Evolutionary conservation across 1,140 invertebrate species (phyloP), one percentile per base, ranked within the genome.

Genomic region (Drosophila obscura): DNA sequence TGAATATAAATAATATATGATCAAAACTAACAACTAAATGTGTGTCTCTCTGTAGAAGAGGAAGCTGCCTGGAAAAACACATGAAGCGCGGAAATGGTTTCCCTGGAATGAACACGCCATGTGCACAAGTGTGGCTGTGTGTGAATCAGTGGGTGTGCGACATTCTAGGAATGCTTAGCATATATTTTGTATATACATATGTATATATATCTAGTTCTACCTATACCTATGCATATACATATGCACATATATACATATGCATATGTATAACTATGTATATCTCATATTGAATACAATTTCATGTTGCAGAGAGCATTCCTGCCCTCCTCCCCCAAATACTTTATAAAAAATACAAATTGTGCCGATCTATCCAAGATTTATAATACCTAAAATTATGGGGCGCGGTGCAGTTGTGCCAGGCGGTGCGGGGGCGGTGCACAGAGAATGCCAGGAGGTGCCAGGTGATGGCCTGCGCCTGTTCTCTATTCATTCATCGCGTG

Each of bases 341-440:
- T 75, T 85, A 78, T 81, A 85, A 81, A 85, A 83, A 85, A 85
- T 87, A 85, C 82, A 85, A 73, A 71, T 85, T 82, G 62, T 80
- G 72, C 60, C 48, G 59, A 28, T 67, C 52, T 59, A 43, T 77
- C 58, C 57, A 49, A 59, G 45, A 46, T 51, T 19, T 52, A 16
- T 73, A 73, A 73, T 76, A 76, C 73, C 67, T 76, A 76, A 57
- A 56, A 19, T 58, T 76, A 75, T 39, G 60, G 44, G 52, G 56
- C 44, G 13, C 48, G 53, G 35, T 39, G 35, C 35, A 39, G 35
- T 39, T 39, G 35, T 39, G 35, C 35, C 31, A 35, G 31, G 31
- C 31, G 31, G 31, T 35, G 31, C 31, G 9, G 31, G 8, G 8
- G 8, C 35, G 9, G 35, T 39, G 35, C 11, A 39, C 11, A 13